Conservation (phyloP, 2,888 invertebrate genomes). For the Ennomos fuscantarius region DNA sequence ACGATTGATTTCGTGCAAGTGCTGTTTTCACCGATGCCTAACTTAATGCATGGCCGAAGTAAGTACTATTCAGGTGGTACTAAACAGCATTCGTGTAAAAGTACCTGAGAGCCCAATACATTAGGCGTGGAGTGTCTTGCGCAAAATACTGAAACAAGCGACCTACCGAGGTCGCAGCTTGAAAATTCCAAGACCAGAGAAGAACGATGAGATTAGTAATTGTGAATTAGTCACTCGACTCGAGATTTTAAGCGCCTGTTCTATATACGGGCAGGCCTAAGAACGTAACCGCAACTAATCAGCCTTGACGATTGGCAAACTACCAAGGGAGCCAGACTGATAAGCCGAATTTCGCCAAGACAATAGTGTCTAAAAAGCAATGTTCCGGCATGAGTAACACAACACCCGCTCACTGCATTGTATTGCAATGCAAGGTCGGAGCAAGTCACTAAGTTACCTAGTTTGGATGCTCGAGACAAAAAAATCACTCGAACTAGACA, state of each 20-base stretch:
- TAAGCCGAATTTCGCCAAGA: slow-evolving; percentile 26
- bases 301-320: slow-evolving; percentile 16
- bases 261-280: neutral
- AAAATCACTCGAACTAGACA: too few species aligned
- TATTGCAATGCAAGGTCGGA: slow-evolving; percentile 30
- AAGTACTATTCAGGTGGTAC: slow-evolving; percentile 18
- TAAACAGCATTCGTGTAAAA: too few species aligned
- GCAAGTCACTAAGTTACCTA: slow-evolving; percentile 12
- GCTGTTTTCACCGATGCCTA: neutral
- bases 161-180: too few species aligned
- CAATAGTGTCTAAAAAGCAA: slow-evolving; percentile 24
- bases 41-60: too few species aligned
- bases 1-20: slow-evolving; percentile 18
- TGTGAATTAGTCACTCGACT: too few species aligned
- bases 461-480: slow-evolving; percentile 8
- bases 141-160: too few species aligned
- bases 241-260: too few species aligned
- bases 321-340: slow-evolving; percentile 19
- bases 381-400: slow-evolving; percentile 27
- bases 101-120: too few species aligned
- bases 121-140: too few species aligned
- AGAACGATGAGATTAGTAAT: too few species aligned
- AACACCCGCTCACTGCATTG: slow-evolving; percentile 25
- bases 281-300: slow-evolving; percentile 2
- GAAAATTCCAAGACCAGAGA: too few species aligned